These are phyloP conservation scores for Parapsyche elsis DNA, from an alignment of 1,140 invertebrate genomes.

Conservation along the genomic window DNA sequence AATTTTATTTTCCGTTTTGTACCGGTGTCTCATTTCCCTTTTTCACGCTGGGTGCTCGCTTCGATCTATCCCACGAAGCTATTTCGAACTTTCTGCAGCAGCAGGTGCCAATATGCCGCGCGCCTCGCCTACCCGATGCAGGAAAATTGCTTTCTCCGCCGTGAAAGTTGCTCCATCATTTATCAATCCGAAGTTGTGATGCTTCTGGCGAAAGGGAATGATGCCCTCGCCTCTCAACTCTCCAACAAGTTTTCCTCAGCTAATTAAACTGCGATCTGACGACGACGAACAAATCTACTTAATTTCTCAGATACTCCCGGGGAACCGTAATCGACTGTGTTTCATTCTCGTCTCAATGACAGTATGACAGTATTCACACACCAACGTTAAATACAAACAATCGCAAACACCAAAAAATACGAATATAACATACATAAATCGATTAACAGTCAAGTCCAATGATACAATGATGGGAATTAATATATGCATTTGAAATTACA, in stretches of 20 bases:
- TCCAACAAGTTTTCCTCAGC: slow-evolving; percentile 23
- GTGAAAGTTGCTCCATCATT: slow-evolving; percentile 33
- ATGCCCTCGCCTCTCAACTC: not conserved
- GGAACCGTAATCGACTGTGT: too few species aligned
- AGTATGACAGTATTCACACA: too few species aligned
- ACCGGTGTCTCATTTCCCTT: not conserved
- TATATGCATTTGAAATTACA: too few species aligned
- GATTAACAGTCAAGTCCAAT: too few species aligned
- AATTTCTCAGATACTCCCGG: not conserved
- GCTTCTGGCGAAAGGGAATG: slow-evolving; percentile 8
- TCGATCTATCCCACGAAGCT: not conserved
- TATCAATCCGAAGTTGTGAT: slow-evolving; percentile 19
- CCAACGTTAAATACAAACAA: too few species aligned
- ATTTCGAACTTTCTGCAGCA: slow-evolving; percentile 4
- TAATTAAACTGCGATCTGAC: slow-evolving; percentile 34
- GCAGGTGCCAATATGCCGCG: slow-evolving; percentile 3
- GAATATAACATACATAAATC: too few species aligned
- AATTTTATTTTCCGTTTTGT: too few species aligned
- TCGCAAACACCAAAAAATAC: too few species aligned
- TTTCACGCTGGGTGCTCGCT: not conserved
- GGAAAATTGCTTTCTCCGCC: slow-evolving; percentile 1
- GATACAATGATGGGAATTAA: too few species aligned
- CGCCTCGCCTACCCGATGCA: not conserved
- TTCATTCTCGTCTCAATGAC: too few species aligned
- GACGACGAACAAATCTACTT: slow-evolving; percentile 2